Evolutionary conservation across 1,140 invertebrate species (phyloP), one percentile per base, ranked within the genome.

Genomic region (Bicyclus anynana): DNA sequence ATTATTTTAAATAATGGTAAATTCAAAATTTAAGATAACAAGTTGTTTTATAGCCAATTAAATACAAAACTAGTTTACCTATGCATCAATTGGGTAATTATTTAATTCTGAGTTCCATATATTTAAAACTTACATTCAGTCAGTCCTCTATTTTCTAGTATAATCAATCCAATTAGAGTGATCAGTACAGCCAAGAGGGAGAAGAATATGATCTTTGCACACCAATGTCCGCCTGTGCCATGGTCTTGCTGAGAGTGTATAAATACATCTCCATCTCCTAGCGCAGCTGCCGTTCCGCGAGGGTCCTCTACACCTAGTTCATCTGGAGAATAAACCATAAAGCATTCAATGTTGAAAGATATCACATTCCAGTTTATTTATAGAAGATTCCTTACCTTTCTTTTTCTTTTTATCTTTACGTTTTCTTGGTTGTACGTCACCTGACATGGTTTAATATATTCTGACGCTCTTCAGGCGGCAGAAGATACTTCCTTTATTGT

Each of bases 161-260:
- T 93, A 57, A 96, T 95, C 37, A 96, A 74, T 50, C 94, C 93
- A 71, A 95, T 92, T 12, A 94, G 88, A 27, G 93, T 91, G 62
- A 93, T 86, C 16, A 96, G 89, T 49, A 92, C 90, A 16, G 92
- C 92, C 38, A 96, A 89, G 10, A 96, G 74, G 2, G 91, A 81
- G 70, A 96, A 95, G 81, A 96, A 96, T 58, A 96, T 90, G 35
- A 96, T 92, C 87, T 94, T 95, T 5, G 95, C 94, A 80, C 94
- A 95, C 90, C 94, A 93, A 70, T 95, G 94, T 21, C 94, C 95
- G 35, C 94, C 94, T 12, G 93, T 94, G 7, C 91, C 91, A 60
- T 90, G 91, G 40, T 95, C 94, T 67, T 94, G 93, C 20, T 95
- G 91, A 21, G 95, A 90, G 70, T 96, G 94, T 69, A 95, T 92